Base-by-base conservation (phyloP, 2,797 vertebrate genomes). In the Cuniculus paca region DNA sequence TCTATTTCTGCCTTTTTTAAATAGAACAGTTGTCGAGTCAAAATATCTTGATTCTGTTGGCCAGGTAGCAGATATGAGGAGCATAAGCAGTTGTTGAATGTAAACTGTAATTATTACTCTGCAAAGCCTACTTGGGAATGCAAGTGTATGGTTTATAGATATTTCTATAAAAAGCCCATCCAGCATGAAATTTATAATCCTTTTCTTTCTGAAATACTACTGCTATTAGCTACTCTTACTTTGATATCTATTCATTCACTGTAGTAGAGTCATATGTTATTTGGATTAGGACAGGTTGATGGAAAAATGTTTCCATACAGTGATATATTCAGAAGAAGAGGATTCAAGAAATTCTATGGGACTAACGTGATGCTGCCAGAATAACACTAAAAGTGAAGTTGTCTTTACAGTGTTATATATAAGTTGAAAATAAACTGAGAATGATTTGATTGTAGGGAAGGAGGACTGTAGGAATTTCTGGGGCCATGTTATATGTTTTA, bases 281-380 rank as follows among this genome's bases (percentile, higher is more conserved):
- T 95, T 96, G 80, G 39, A 60, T 60, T 75, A 77, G 50, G 26
- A 39, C 28, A n/a, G 24, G 42, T 5, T 60, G 52, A 65, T 22
- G 36, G 72, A 56, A 93, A 75, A 75, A 80, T 75, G 74, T 16
- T 74, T 90, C 50, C 39, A 80, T 82, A 22, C 7, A 68, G 22
- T 90, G 85, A 45, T 65, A 36, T 90, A 60, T 81, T 86, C n/a
- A 90, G 68, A 90, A 86, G 74, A 90, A 94, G 82, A 92, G 1
- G 22, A n/a, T 85, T 94, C 0, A 50, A 42, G 82, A 96, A 79
- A 54, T 82, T 70, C 19, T 77, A 17, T 74, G 63, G 48, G 11
- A 63, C 68, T 94, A 65, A 36, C 70, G 31, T 92, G 42, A 48
- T 28, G 39, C 39, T 74, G 48, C 54, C 48, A 72, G 52, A 26